phyloP scores from a whole-genome alignment of 2,113 vertebrate genomes.

The Verasper variegatus region DNA sequence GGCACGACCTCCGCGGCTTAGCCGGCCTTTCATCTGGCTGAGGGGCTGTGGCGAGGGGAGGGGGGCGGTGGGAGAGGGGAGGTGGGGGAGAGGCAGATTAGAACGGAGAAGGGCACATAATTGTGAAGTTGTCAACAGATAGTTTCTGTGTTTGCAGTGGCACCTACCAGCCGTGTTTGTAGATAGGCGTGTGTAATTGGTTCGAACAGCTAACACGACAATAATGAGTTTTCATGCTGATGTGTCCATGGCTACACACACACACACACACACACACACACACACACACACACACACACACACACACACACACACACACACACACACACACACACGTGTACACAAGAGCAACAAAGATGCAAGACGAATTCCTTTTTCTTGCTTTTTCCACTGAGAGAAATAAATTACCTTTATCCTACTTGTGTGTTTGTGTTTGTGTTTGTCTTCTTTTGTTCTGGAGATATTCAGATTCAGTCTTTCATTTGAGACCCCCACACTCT shows the following conservation, averaged over 20 bases:
- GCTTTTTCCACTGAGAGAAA: slow-evolving; percentile 66
- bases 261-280: slow-evolving; percentile 2
- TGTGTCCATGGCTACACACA: slow-evolving; percentile 20
- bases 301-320: not conserved
- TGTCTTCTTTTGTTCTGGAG: slow-evolving; percentile 74
- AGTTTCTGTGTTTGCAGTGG: slow-evolving; percentile 69
- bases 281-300: not conserved
- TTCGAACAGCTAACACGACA: slow-evolving; percentile 54
- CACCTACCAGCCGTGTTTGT: slow-evolving; percentile 48
- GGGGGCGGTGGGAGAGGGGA: not conserved
- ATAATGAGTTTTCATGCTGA: slow-evolving; percentile 81
- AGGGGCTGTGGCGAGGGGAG: slow-evolving; percentile 61
- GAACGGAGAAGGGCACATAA: slow-evolving; percentile 66
- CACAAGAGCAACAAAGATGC: slow-evolving; percentile 58
- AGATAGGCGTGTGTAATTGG: slow-evolving; percentile 69
- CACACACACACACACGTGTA: not conserved
- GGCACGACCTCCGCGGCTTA: slow-evolving; percentile 77
- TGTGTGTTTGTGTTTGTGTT: slow-evolving; percentile 57
- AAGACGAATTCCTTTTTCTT: slow-evolving; percentile 62
- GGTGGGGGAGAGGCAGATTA: not conserved
- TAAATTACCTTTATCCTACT: slow-evolving; percentile 79
- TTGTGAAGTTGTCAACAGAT: slow-evolving; percentile 81
- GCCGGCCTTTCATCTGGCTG: slow-evolving; percentile 80
- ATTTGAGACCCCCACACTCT: slow-evolving; percentile 74
- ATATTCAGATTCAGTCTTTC: slow-evolving; percentile 75